Evolutionary conservation across 2,113 vertebrate genomes (phyloP).

Genomic region (Silurus glanis): DNA sequence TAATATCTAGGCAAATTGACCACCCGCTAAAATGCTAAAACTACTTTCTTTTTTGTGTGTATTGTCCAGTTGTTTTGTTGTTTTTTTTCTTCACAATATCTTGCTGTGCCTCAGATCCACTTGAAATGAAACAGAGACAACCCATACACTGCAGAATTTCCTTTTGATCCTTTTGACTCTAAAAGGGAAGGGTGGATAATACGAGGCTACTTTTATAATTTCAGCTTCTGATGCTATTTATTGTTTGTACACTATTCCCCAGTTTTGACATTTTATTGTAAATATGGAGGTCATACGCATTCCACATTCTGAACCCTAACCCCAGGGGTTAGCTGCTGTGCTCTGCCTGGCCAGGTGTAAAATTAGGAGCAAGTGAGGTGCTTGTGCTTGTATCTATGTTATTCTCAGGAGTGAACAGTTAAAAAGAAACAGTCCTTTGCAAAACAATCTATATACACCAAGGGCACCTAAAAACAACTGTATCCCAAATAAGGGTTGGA

Average conservation of each 20-base stretch:
- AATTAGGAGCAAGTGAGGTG: conserved; percentile 71
- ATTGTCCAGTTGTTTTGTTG: not conserved
- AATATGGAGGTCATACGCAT: conserved; percentile 55
- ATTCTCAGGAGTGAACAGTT: conserved; percentile 70
- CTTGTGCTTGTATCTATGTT: conserved; percentile 60
- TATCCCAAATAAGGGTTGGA: conserved; percentile 59
- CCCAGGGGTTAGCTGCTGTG: conserved; percentile 65
- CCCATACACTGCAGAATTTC: conserved; percentile 4
- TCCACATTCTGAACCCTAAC: conserved; percentile 68
- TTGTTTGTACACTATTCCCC: conserved; percentile 42
- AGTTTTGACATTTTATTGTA: conserved; percentile 54
- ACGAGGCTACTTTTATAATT: not conserved
- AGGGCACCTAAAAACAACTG: conserved; percentile 60
- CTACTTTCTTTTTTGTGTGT: not conserved
- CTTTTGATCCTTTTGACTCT: conserved; percentile 11
- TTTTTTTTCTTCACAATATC: not conserved
- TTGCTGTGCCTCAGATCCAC: not conserved
- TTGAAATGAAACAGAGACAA: conserved; percentile 45
- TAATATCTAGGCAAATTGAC: not conserved
- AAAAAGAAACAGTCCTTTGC: conserved; percentile 65
- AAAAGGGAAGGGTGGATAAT: conserved; percentile 7
- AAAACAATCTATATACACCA: conserved; percentile 65
- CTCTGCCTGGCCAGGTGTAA: conserved; percentile 73
- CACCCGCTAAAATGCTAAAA: not conserved
- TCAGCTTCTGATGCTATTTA: conserved; percentile 17